A percentile compares a stretch with the other conserved stretches of the same genome.
phyloP scores from a whole-genome alignment of 2,888 invertebrate genomes.

The Abrostola tripartita region DNA sequence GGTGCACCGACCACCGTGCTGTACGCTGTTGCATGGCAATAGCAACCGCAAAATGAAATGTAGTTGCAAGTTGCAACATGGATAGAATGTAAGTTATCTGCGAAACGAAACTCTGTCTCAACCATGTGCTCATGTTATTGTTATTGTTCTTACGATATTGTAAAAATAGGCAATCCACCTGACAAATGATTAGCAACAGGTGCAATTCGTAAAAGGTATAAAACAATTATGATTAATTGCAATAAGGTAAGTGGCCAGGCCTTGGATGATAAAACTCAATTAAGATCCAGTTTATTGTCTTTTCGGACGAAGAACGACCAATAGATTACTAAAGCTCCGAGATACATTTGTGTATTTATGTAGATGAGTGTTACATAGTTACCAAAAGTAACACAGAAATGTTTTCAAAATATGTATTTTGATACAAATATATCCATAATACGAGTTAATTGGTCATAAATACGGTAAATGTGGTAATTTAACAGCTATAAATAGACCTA shows the following conservation, averaged over 20 bases:
- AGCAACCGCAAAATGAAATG: conserved; percentile 57
- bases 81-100: conserved; percentile 64
- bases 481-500: too few species aligned
- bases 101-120: conserved; percentile 72
- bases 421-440: too few species aligned
- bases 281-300: too few species aligned
- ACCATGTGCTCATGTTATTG: conserved; percentile 64
- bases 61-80: conserved; percentile 62
- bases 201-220: conserved; percentile 14
- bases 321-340: too few species aligned
- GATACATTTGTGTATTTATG: too few species aligned
- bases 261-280: too few species aligned
- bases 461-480: too few species aligned
- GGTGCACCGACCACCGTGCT: conserved; percentile 13
- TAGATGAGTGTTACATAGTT: too few species aligned
- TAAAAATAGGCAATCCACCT: conserved; percentile 28
- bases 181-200: conserved; percentile 19
- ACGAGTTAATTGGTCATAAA: too few species aligned
- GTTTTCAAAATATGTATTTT: too few species aligned
- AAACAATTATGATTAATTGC: conserved; percentile 3
- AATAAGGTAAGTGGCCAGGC: neutral
- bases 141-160: conserved; percentile 53
- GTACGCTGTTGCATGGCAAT: conserved; percentile 39
- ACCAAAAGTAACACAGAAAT: too few species aligned
- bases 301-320: too few species aligned